phyloP scores from a whole-genome alignment of 2,113 vertebrate genomes.

The Leuciscus idus region DNA sequence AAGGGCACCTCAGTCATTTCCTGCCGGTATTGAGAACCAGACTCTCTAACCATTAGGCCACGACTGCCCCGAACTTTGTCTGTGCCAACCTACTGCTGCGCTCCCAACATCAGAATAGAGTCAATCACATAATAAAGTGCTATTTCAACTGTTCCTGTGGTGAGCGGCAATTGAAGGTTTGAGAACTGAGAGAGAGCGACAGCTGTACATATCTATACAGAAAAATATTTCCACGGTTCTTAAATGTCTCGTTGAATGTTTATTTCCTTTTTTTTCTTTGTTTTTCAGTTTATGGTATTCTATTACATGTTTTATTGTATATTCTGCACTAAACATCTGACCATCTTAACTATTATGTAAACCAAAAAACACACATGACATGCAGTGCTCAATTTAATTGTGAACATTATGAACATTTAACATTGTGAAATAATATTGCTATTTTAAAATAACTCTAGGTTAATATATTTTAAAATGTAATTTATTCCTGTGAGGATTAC shows the following conservation, averaged over 20 bases:
- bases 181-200: neutral
- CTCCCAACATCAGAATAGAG: constrained; percentile 28
- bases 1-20: too few species aligned
- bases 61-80: too few species aligned
- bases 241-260: neutral
- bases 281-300: neutral
- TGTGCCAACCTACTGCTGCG: constrained; percentile 51
- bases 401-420: too few species aligned
- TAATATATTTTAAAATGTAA: too few species aligned
- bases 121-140: constrained; percentile 14
- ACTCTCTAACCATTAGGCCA: too few species aligned
- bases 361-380: too few species aligned
- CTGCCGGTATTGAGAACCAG: too few species aligned
- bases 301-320: neutral
- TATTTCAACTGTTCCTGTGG: constrained; percentile 2
- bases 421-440: too few species aligned
- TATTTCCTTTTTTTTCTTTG: neutral
- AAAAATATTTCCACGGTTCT: neutral
- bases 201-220: too few species aligned
- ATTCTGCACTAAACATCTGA: neutral
- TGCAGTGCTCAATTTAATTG: neutral
- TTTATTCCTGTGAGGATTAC: too few species aligned
- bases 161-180: neutral
- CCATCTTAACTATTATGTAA: neutral
- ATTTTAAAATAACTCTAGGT: too few species aligned